A percentile compares a stretch with the other conserved stretches of the same genome.
These are phyloP conservation scores for Malurus splendens DNA, from an alignment of 2,797 vertebrate genomes.

Conservation along the genomic window DNA sequence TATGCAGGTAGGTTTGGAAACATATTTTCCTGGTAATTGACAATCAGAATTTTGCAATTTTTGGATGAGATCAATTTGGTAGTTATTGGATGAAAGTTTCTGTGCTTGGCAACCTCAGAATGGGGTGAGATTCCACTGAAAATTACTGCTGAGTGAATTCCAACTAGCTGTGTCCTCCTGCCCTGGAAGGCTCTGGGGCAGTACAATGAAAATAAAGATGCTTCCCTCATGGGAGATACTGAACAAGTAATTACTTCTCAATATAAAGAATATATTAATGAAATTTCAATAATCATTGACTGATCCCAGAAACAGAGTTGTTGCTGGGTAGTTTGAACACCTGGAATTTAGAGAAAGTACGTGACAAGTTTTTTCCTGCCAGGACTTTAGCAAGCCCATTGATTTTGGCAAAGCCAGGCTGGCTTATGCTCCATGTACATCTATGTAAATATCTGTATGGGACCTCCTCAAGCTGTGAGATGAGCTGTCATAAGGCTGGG, in stretches of 20 bases:
- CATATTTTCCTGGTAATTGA: background rate
- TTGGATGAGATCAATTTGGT: background rate
- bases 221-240: background rate
- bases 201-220: background rate
- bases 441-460: background rate
- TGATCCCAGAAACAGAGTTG: background rate
- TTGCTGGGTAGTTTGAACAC: background rate
- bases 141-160: background rate
- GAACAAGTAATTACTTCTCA: background rate
- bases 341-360: background rate
- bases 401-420: background rate
- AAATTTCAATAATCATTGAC: background rate
- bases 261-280: background rate
- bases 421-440: fast-evolving
- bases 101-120: background rate
- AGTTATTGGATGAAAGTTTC: background rate
- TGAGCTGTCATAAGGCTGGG: background rate
- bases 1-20: background rate
- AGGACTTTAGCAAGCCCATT: background rate
- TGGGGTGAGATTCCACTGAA: background rate
- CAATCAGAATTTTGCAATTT: background rate
- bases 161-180: background rate
- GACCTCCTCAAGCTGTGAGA: background rate
- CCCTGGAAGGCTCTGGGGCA: background rate
- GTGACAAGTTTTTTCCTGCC: background rate